Base-by-base conservation (phyloP, 1,140 invertebrate genomes). In the Himalopsyche phryganea region DNA sequence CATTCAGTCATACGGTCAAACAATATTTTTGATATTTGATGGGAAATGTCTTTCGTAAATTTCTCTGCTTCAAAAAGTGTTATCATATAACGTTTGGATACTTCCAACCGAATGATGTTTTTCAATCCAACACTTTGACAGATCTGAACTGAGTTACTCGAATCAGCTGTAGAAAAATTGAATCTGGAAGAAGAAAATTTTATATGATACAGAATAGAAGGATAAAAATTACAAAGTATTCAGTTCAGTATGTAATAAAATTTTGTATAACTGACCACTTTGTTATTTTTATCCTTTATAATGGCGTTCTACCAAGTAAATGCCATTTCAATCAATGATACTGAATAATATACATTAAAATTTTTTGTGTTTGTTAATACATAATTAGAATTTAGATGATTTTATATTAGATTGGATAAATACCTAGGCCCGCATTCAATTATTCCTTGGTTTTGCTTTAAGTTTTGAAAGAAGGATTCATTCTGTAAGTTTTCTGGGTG, bases 121-220 rank as follows among this genome's bases (percentile, higher is more conserved):
- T 74, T 71, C 5, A 96, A 71, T 6, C 89, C 86, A 46, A 95
- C 81, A 58, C 91, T 89, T 61, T 87, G 81, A 71, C 91, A 96
- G 63, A 98, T 96, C 20, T 94, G 93, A 2, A 97, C 90, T 46
- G 92, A 91, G 77, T 98, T 98, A 59, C 91, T 96, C 1, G 93
- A 97, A 68, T 93, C 93, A 0, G 94, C 85, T 35, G 94, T 96
- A 7, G 91, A 95, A 72, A 96, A 96, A 74, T 94, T 96, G 56
- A 95, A 83, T 69, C 92, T 91, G 69, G 41, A 73, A 78, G 71
- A 54, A 61, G 65, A 56, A 66, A 66, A 66, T 58, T 59, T 49
- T 18, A 40, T 35, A 50, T 44, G 50, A 45, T 61, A 54, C 51
- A 47, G 7, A 58, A 50, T 17, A 60, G 23, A 20, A n/a, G 52